Conservation (phyloP, 2,888 invertebrate genomes). For the Nudaria mundana region DNA sequence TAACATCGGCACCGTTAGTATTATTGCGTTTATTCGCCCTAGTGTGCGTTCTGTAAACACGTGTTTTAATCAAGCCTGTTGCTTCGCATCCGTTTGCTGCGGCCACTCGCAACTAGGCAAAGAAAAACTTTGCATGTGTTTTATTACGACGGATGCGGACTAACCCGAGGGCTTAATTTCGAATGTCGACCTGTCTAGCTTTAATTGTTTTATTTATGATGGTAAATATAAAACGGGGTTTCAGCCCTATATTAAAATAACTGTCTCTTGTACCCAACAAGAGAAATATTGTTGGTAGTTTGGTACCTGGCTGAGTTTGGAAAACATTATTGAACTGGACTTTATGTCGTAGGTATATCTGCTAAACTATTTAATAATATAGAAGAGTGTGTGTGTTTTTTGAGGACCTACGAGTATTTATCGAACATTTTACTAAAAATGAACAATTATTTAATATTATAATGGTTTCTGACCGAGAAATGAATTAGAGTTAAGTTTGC, state of each 20-base stretch:
- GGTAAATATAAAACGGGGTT: conserved; percentile 44
- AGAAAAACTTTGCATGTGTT: conserved; percentile 81
- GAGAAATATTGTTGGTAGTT: not conserved
- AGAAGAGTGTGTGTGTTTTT: too few species aligned
- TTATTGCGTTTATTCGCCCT: conserved; percentile 66
- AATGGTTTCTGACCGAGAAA: too few species aligned
- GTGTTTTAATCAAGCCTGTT: conserved; percentile 81
- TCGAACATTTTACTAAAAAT: too few species aligned
- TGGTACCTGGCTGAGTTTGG: too few species aligned
- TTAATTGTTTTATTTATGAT: conserved; percentile 68
- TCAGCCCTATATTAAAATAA: conserved; percentile 14
- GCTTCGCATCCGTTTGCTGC: conserved; percentile 73
- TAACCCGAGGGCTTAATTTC: conserved; percentile 74
- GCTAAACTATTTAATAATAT: too few species aligned
- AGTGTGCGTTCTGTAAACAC: conserved; percentile 78
- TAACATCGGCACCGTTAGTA: conserved; percentile 20
- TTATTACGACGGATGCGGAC: conserved; percentile 76
- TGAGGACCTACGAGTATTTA: too few species aligned
- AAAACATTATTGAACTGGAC: too few species aligned
- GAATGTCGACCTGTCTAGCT: conserved; percentile 58
- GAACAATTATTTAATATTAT: too few species aligned
- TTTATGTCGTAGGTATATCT: too few species aligned
- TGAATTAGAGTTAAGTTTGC: too few species aligned
- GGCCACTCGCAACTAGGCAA: conserved; percentile 70
- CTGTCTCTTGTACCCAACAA: not conserved